Conservation (phyloP, 2,797 vertebrate species). For the Serranus cabrilla region DNA sequence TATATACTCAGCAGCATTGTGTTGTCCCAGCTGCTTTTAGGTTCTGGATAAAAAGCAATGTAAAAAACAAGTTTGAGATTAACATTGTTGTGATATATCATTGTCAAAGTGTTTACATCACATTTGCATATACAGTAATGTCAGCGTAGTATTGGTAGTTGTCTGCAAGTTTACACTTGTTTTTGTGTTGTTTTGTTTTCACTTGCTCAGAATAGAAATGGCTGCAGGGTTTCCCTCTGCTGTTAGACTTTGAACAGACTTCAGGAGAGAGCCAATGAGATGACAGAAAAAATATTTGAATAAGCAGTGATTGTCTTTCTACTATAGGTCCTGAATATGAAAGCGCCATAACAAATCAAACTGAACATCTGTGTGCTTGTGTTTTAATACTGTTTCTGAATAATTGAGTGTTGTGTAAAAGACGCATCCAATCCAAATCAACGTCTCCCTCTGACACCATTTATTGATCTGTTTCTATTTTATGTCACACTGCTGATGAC, state of each 20-base stretch:
- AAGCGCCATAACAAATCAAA: neutral
- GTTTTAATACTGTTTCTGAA: neutral
- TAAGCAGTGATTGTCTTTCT: constrained; percentile 16
- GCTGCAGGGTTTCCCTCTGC: constrained; percentile 45
- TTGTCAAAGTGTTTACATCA: neutral
- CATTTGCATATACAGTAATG: constrained; percentile 24
- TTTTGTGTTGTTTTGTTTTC: constrained; percentile 22
- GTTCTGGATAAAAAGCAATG: neutral
- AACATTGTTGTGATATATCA: neutral
- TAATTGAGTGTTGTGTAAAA: neutral
- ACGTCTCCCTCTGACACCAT: neutral
- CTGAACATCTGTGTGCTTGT: neutral
- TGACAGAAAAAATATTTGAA: neutral
- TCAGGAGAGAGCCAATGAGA: constrained; percentile 19
- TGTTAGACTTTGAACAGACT: constrained; percentile 26
- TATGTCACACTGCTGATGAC: neutral
- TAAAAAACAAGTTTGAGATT: neutral
- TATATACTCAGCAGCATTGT: neutral
- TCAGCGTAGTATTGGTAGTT: constrained; percentile 2
- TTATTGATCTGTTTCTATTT: neutral
- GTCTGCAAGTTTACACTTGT: constrained; percentile 64
- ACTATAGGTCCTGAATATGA: constrained; percentile 2
- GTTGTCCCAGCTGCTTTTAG: neutral
- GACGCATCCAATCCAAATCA: neutral
- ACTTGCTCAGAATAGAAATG: constrained; percentile 35